Conservation (phyloP, 2,113 vertebrate genomes). For the Mobula hypostoma region DNA sequence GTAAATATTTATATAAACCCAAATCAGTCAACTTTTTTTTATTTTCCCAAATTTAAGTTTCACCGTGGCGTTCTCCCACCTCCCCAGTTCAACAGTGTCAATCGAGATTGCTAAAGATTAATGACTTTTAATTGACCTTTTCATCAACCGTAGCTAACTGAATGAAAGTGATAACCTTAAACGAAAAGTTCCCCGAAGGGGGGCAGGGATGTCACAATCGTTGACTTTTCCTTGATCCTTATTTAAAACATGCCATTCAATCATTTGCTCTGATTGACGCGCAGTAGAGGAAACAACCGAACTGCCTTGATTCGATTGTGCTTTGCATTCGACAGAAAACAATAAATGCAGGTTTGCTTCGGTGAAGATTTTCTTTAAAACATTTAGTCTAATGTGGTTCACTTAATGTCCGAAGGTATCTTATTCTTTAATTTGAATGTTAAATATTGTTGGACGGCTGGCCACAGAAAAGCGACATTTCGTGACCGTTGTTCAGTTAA, state of each 20-base stretch:
- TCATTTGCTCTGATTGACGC: neutral
- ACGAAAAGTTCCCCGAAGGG: neutral
- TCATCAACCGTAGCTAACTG: neutral
- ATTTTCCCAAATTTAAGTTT: neutral
- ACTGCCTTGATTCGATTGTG: neutral
- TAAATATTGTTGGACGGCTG: neutral
- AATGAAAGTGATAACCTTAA: neutral
- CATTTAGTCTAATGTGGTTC: neutral
- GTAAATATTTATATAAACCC: neutral
- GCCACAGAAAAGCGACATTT: neutral
- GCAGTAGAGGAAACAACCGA: neutral
- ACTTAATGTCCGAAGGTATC: neutral
- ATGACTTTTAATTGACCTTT: neutral
- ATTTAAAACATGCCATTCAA: neutral
- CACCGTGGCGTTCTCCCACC: neutral
- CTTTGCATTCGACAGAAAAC: neutral
- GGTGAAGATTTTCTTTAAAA: neutral
- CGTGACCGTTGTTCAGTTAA: neutral
- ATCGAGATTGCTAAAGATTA: neutral
- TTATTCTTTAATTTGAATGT: neutral
- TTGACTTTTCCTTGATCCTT: neutral
- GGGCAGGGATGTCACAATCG: neutral
- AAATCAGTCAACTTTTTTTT: neutral
- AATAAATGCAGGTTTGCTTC: neutral
- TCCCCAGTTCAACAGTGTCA: neutral